Conservation (phyloP, 2,888 invertebrate genomes). For the Tipula helvola region DNA sequence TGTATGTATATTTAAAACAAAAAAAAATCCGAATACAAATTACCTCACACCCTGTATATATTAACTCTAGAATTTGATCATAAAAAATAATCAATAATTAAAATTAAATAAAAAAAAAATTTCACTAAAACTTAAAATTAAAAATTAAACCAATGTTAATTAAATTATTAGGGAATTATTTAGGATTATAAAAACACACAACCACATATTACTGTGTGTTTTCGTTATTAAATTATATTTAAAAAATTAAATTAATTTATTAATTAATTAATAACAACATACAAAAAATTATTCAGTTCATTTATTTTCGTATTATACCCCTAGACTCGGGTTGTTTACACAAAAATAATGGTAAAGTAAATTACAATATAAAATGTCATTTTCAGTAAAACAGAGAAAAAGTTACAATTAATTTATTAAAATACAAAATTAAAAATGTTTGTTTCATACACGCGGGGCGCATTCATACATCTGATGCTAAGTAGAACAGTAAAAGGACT, state of each 20-base stretch:
- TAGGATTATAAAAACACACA: neutral
- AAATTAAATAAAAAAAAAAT: neutral
- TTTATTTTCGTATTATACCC: neutral
- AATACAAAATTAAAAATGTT: neutral
- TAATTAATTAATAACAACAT: neutral
- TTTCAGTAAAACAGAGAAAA: neutral
- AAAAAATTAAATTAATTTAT: neutral
- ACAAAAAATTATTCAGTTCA: neutral
- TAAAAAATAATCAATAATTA: neutral
- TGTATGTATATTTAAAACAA: neutral
- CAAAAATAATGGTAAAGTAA: neutral
- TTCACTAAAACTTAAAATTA: neutral
- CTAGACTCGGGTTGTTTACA: neutral
- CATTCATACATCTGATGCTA: neutral
- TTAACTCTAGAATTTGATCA: neutral
- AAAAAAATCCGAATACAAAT: neutral
- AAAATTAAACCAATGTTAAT: neutral
- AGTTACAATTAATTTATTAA: neutral
- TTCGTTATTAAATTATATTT: neutral
- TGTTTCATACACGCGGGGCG: neutral
- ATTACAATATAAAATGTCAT: neutral
- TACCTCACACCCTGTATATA: neutral
- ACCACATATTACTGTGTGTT: neutral
- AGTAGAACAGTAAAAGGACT: neutral
- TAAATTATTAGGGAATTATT: neutral